Base-by-base conservation (phyloP, 2,888 invertebrate genomes). In the Amiota communis region DNA sequence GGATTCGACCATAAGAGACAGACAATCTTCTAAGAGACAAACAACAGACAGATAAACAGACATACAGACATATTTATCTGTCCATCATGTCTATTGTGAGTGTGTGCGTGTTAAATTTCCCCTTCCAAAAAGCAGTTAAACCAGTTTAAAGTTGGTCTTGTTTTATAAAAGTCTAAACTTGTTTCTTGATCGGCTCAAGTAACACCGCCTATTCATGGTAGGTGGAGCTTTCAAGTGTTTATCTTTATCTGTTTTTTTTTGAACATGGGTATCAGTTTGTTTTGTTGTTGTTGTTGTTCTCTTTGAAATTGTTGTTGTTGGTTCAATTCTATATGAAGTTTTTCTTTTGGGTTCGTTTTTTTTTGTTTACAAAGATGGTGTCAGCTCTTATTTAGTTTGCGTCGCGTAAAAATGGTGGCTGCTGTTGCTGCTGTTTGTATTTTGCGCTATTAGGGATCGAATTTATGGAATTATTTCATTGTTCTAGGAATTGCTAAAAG, bases 391-490 rank as follows among this genome's bases (percentile, higher is more conserved):
- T 36, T 53, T 48, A 46, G 51, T 69, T 15, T 59, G 15, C 20
- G 20, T 59, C 59, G 72, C 68, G 78, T 78, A 80, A 87, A 87
- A 87, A 87, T 87, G 87, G 88, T 87, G 87, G 87, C 76, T 81
- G 36, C 36, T 74, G 74, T 73, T 76, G 23, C 23, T 36, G 36
- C 36, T 36, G 36, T 36, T 36, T 36, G 36, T 36, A 36, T 36
- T 36, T 36, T 74, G 71, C 75, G 71, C 81, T 83, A 83, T 81
- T 85, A 81, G 81, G 77, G 84, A 79, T 81, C 85, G 83, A 86
- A 83, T 85, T 86, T 85, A 86, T 83, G 86, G 83, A 81, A 83
- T 85, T 83, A 83, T 86, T 86, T 86, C 86, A 83, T 83, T 86
- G 86, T 83, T 83, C 86, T 84, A 83, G 83, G 83, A 83, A 83